Evolutionary conservation across 2,113 vertebrate genomes (phyloP), one percentile per base, ranked within the genome.

Genomic region (Microtus ochrogaster): DNA sequence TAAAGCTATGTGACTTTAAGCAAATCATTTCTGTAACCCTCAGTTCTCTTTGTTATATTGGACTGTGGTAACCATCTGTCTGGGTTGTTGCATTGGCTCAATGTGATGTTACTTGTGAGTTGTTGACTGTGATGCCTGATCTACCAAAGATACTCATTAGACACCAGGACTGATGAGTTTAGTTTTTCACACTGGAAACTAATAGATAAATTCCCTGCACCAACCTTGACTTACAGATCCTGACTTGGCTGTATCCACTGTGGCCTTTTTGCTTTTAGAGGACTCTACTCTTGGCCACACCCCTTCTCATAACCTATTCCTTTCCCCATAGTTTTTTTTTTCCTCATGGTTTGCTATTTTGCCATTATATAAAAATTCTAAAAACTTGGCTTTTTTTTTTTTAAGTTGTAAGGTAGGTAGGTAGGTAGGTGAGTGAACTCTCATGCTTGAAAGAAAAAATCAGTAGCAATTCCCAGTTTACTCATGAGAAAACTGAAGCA

Each of bases 201-300:
- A 86, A 65, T 49, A 77, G 70, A n/a, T 91, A 89, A 70, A 90
- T 89, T 92, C 8, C 19, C 47, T 89, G 36, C 3, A 84, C 22
- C 39, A 85, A 52, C 92, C 58, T 93, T 94, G 70, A 91, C 61
- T 87, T 49, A 89, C 14, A 91, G 91, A 90, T 79, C 90, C 95
- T 94, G 65, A 9, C 90, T 36, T 16, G 49, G 36, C 8, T 93
- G 21, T 93, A 49, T 76, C 49, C 63, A 61, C 68, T 92, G 44
- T n/a, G 66, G 66, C 61, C n/a, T 86, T 22, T 91, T 77, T 90
- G 52, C 87, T 90, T 94, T 94, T 61, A n/a, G 58, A 28, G 17
- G 4, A 61, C 7, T 72, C 26, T 92, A 52, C 11, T 28, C 33
- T 86, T 90, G 41, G 41, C 47, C 30, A 85, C 68, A 65, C 76